Evolutionary conservation across 2,888 invertebrate species (phyloP).

Genomic region (Clusia tigrina): DNA sequence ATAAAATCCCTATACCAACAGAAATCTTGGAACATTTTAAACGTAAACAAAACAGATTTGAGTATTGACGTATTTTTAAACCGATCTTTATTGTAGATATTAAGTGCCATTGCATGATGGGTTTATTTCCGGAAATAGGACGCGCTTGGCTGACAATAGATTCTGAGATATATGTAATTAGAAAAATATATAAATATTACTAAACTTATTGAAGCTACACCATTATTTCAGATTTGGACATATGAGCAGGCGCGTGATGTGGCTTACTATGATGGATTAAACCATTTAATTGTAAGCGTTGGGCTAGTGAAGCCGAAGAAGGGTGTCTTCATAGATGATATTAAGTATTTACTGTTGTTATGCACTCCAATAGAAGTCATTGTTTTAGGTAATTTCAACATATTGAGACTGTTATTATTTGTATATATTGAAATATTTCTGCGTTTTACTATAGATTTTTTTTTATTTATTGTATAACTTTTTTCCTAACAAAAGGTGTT

Average conservation of each 20-base stretch:
- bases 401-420: neutral
- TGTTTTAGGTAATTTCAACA: constrained; percentile 49
- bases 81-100: constrained; percentile 73
- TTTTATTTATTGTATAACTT: neutral
- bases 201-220: constrained; percentile 3
- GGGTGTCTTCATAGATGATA: constrained; percentile 88
- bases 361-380: constrained; percentile 96
- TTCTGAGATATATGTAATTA: constrained; percentile 88
- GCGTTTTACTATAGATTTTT: neutral
- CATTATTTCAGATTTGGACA: constrained; percentile 74
- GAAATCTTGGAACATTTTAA: constrained; percentile 95
- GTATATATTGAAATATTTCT: neutral
- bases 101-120: constrained; percentile 97
- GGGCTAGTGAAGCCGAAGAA: constrained; percentile 88
- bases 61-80: neutral
- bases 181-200: neutral
- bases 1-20: constrained; percentile 87
- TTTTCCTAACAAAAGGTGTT: constrained; percentile 53
- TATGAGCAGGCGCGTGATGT: constrained; percentile 95
- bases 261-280: constrained; percentile 95
- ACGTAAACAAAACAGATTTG: constrained; percentile 69
- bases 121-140: constrained; percentile 94
- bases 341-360: constrained; percentile 88
- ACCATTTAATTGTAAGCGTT: constrained; percentile 92
- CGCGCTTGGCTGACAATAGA: constrained; percentile 98